Base-by-base conservation (phyloP, 2,888 invertebrate species). In the Zygogramma bicolorata region DNA sequence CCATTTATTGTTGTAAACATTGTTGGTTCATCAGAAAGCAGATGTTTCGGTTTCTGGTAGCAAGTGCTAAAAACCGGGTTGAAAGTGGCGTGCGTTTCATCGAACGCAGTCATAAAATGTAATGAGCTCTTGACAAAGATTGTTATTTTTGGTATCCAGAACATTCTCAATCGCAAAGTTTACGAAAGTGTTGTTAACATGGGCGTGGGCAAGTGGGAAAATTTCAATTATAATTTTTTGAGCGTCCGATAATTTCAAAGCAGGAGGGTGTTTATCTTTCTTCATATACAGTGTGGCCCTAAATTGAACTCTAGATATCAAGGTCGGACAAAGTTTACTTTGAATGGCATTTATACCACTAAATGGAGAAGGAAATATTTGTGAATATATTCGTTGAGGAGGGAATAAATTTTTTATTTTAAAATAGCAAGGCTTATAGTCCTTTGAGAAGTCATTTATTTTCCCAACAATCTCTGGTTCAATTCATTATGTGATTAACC, bases 111-210 rank as follows among this genome's bases (percentile, higher is more conserved):
- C 46, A 46, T 63, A 63, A 63, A 63, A 49, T 46, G 29, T 25
- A 63, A 63, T 49, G 63, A 27, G 63, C 63, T 63, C 63, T 46
- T 63, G 63, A 63, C 49, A 63, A 63, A 61, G 22, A 62, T 29
- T 46, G 29, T 63, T 63, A 63, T 63, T 49, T 63, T 27, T 31
- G 63, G 63, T 63, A 63, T 29, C 63, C 63, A 31, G 46, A 63
- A 31, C 42, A 70, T 70, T 73, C 68, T 70, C 65, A 68, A 70
- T 70, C 65, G 65, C 65, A 68, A 67, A 70, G 67, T 62, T 58
- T 63, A 68, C 42, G 61, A 65, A 68, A 42, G 66, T 38, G 68
- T 66, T 70, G 68, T 73, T 73, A 67, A 73, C 69, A 66, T 70
- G 22, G 65, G 22, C 53, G 49, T 69, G 40, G 62, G 22, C 20